Percentiles rank a stretch among this genome's conserved stretches.
phyloP scores from a whole-genome alignment of 2,888 invertebrate species.

The Plebejus melissa region DNA sequence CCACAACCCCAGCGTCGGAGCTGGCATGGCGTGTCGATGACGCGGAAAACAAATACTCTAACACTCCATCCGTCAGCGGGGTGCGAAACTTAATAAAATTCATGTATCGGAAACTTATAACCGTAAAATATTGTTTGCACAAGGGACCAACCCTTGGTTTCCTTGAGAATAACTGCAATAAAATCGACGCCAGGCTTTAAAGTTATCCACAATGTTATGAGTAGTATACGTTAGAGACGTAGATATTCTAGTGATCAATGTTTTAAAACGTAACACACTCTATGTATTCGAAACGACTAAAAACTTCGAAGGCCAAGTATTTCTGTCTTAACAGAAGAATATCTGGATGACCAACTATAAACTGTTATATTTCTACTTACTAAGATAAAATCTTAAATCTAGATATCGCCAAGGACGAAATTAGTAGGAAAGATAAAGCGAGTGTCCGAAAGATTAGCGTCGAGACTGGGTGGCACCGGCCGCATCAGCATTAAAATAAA shows the following conservation, averaged over 20 bases:
- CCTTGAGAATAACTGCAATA: slow-evolving; percentile 47
- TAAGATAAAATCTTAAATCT: neutral
- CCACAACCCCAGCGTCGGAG: slow-evolving; percentile 49
- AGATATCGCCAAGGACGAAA: neutral
- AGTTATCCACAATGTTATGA: neutral
- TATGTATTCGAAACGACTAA: neutral
- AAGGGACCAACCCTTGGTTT: slow-evolving; percentile 62
- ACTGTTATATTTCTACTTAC: neutral
- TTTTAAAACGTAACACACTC: neutral
- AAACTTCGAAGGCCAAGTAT: neutral
- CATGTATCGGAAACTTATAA: slow-evolving; percentile 78
- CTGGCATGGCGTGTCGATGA: slow-evolving; percentile 61
- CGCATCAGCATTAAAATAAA: slow-evolving; percentile 79
- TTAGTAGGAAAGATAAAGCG: slow-evolving; percentile 21
- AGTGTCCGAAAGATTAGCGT: slow-evolving; percentile 57
- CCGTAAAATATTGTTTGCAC: slow-evolving; percentile 69
- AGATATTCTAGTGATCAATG: neutral
- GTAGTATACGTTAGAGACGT: neutral
- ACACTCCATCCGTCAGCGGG: slow-evolving; percentile 64
- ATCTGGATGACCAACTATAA: neutral
- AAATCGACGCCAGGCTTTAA: slow-evolving; percentile 35
- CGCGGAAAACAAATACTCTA: slow-evolving; percentile 74
- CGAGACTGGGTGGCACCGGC: slow-evolving; percentile 72
- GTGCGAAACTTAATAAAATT: slow-evolving; percentile 76
- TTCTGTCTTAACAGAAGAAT: neutral